Conservation (phyloP, 2,797 vertebrate species). For the Anableps anableps region DNA sequence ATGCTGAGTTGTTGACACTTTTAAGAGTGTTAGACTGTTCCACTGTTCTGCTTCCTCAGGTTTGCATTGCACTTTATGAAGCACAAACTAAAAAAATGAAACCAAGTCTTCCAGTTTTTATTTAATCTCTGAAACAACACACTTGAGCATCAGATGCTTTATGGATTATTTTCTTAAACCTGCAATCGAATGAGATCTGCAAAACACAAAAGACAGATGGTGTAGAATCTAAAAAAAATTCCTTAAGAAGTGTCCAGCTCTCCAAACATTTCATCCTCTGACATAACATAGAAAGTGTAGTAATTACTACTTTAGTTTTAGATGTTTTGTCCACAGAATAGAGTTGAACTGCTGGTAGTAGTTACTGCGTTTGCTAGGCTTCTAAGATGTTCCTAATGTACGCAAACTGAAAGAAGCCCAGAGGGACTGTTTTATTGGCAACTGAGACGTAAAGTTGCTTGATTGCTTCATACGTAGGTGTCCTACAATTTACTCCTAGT, state of each 20-base stretch:
- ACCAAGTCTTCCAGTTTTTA: neutral
- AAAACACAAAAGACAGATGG: neutral
- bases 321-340: neutral
- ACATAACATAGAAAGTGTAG: neutral
- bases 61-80: neutral
- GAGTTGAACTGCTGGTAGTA: conserved; percentile 8
- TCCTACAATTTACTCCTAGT: conserved; percentile 14
- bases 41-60: neutral
- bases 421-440: conserved; percentile 17
- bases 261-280: neutral
- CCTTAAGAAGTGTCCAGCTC: too few relatives aligned
- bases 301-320: neutral
- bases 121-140: neutral
- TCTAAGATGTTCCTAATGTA: conserved; percentile 11
- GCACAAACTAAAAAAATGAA: neutral
- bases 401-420: conserved; percentile 10
- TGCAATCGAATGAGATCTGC: neutral
- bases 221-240: neutral
- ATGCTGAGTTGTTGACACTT: neutral
- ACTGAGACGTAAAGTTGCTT: conserved; percentile 1
- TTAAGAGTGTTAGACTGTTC: neutral
- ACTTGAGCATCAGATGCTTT: neutral
- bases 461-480: conserved; percentile 8
- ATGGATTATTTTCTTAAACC: neutral
- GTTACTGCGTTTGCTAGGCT: conserved; percentile 18